These are phyloP conservation scores for Campylorhamphus procurvoides DNA, from an alignment of 2,113 vertebrate species.

Conservation along the genomic window DNA sequence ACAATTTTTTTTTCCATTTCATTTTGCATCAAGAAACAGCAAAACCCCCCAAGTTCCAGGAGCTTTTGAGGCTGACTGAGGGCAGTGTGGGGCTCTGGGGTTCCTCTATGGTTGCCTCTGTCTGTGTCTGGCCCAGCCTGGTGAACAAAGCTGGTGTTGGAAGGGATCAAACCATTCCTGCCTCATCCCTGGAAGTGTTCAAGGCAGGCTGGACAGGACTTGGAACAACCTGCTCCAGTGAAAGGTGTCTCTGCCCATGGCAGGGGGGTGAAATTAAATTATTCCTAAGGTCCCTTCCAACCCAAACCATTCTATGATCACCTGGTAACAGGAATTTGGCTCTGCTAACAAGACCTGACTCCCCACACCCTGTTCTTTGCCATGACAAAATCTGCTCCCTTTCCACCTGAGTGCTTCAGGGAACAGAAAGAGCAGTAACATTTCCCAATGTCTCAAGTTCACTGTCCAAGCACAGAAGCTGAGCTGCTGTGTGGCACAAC, in stretches of 20 bases:
- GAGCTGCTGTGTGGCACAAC: not conserved
- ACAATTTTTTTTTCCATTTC: not conserved
- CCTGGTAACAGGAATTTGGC: not conserved
- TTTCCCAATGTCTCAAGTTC: not conserved
- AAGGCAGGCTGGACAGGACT: rapidly evolving
- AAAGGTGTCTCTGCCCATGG: not conserved
- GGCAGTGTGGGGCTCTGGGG: not conserved
- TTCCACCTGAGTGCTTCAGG: not conserved
- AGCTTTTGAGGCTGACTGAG: not conserved
- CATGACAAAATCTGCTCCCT: not conserved
- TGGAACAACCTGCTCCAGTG: not conserved
- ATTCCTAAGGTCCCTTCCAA: not conserved
- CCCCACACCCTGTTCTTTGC: not conserved
- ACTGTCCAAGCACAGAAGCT: not conserved
- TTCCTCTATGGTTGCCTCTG: not conserved
- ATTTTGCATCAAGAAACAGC: constrained; percentile 17
- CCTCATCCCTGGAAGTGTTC: not conserved
- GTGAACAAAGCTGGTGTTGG: not conserved
- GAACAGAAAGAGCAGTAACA: not conserved
- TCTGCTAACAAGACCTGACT: not conserved
- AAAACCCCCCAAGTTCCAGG: not conserved
- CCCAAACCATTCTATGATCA: not conserved
- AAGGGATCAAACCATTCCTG: not conserved
- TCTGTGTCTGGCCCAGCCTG: not conserved
- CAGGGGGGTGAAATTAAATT: not conserved